Evolutionary conservation across 2,797 vertebrate species (phyloP), one percentile per base, ranked within the genome.

Genomic region (Petrocephalus schoutedeni): DNA sequence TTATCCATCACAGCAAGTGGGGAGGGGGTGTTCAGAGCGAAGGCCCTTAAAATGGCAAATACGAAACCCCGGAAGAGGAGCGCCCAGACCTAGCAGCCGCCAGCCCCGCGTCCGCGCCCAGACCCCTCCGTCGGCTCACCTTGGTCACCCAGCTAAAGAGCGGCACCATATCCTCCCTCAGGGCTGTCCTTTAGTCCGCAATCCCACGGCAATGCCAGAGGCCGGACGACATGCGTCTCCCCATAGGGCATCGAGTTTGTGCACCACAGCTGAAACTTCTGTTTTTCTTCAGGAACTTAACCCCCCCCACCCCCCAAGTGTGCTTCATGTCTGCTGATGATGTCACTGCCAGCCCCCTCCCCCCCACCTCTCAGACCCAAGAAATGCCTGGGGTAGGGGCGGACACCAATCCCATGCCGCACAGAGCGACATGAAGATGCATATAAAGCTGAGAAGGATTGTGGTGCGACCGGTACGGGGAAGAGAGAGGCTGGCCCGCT

Each of bases 71-170:
- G 12, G 41, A 53, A 53, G 14, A 51, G 16, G 80, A 83, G 41
- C 5, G 10, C 80, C 3, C 8, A n/a, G 19, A 23, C 67, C 67
- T 4, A 12, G 21, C 61, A 67, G 61, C 61, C 10, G 10, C 23
- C 67, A 19, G 67, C 36, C 32, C 32, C 4, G 32, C 5, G 14
- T 49, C 49, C 3, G 6, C 14, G 23, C 12, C 51, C 21, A 23
- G 21, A 53, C 23, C 8, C 10, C 8, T 3, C 10, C 58, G 32
- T 7, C 2, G n/a, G 64, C 95, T 94, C 95, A 97, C 96, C 96
- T 97, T 97, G 87, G 95, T 95, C 93, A 97, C 95, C 96, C 96
- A 97, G 93, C 95, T 96, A 93, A 96, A 96, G 92, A 97, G 93
- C 88, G 95, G 96, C 89, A 96, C 94, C 97, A 97, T 96, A 92